Base-by-base conservation (phyloP, 2,888 invertebrate genomes). In the Hermodice carunculata region DNA sequence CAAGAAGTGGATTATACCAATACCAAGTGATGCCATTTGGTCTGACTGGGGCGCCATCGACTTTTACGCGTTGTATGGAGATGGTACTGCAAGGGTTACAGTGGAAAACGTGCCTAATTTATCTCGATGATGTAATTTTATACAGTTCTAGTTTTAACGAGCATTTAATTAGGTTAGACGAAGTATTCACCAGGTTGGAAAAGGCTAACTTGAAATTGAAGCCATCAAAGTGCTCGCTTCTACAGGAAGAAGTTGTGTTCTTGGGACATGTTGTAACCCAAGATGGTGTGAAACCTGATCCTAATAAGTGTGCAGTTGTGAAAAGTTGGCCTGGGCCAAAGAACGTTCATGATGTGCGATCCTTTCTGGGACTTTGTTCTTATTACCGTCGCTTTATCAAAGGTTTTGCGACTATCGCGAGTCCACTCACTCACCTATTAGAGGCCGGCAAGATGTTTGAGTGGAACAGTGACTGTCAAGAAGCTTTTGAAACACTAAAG, bases 61-160 rank as follows among this genome's bases (percentile, higher is more conserved):
- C 79, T 0, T 84, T 82, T 61, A 78, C 79, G 42, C 56, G 79
- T 0, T 28, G 79, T 4, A 84, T 84, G 80, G 73, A 84, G 46
- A 54, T 64, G 5, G 73, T 76, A 1, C 63, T 83, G 24, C 60
- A 68, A 0, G 78, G 74, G 0, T 44, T 82, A 19, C 66, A 70
- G n/a, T 73, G 67, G 66, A 48, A 58, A 3, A 64, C 62, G 8
- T 79, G 80, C 59, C 77, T 85, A 29, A 80, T 84, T 0, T 86
- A 84, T 59, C 48, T 85, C 14, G 83, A 85, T 53, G 82, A 85
- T 63, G 77, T 84, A 6, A 75, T 85, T 8, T 62, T 76, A 1
- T 73, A 61, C 40, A 64, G 69, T 2, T 32, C 62, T 32, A 64
- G 59, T 3, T 73, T 75, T 51, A 67, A 72, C n/a, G 64, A 70